Conservation (phyloP, 2,113 vertebrate genomes). For the Sceloporus tristichus region DNA sequence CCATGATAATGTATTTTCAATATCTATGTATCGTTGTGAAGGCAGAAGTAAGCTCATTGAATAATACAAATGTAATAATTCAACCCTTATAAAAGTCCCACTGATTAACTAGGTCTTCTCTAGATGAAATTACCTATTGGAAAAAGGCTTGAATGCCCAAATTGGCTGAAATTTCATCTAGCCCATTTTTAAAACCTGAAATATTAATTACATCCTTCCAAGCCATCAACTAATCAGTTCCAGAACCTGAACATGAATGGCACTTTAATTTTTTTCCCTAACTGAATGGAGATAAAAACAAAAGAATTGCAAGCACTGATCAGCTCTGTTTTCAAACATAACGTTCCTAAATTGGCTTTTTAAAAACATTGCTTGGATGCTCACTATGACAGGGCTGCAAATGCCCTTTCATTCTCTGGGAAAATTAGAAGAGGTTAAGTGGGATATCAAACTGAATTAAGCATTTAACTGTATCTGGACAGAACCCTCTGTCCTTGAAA, state of each 20-base stretch:
- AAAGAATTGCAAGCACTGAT: background rate
- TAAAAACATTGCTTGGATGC: background rate
- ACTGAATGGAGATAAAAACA: background rate
- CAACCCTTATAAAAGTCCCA: too few species aligned
- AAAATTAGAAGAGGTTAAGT: background rate
- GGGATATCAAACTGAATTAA: background rate
- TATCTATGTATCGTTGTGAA: too few species aligned
- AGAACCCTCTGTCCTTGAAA: background rate
- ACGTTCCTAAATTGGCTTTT: background rate
- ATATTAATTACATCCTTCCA: background rate
- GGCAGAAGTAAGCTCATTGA: too few species aligned
- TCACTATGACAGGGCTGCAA: background rate
- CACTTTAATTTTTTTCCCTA: background rate
- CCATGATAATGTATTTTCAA: too few species aligned
- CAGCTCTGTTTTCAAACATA: slow-evolving; percentile 16
- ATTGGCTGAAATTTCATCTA: background rate
- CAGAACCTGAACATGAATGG: slow-evolving; percentile 8
- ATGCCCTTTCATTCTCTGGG: background rate
- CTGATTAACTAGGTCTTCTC: too few species aligned
- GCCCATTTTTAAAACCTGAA: background rate
- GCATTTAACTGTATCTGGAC: background rate
- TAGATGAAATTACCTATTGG: too few species aligned
- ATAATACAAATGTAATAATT: too few species aligned
- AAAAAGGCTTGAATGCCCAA: background rate
- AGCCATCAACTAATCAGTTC: background rate